These are phyloP conservation scores for Aporrectodea caliginosa DNA, from an alignment of 1,140 invertebrate genomes.

Conservation along the genomic window DNA sequence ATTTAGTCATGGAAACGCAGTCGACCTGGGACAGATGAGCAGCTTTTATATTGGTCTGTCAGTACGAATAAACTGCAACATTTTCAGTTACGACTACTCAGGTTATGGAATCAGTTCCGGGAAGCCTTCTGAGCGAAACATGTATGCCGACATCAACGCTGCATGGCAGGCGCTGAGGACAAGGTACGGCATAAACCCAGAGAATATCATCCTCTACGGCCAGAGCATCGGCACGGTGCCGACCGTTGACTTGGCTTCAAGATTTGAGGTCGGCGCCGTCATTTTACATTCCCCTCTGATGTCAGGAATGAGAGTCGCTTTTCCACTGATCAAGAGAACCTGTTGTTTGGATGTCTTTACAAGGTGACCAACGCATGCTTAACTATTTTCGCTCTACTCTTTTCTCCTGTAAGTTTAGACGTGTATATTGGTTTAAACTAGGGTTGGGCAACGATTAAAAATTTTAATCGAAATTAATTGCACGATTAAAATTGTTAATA, in stretches of 20 bases:
- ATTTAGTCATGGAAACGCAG: constrained; percentile 81
- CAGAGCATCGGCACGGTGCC: constrained; percentile 83
- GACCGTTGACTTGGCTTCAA: constrained; percentile 86
- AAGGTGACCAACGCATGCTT: constrained; percentile 67
- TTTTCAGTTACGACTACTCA: constrained; percentile 99
- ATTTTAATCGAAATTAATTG: no score
- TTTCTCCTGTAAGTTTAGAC: neutral
- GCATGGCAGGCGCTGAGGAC: constrained; percentile 77
- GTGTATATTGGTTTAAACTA: constrained; percentile 2
- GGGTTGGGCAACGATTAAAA: no score
- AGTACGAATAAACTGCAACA: constrained; percentile 71
- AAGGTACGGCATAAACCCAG: constrained; percentile 11
- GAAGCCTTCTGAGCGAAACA: constrained; percentile 96
- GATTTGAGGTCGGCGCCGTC: constrained; percentile 95
- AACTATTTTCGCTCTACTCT: neutral
- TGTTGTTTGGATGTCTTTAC: constrained; percentile 99
- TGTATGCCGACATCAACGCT: constrained; percentile 98
- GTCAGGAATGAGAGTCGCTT: constrained; percentile 96
- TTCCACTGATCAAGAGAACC: constrained; percentile 94
- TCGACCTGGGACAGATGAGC: constrained; percentile 50
- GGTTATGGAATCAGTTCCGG: constrained; percentile 69
- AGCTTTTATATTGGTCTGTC: constrained; percentile 35
- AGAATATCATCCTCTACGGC: constrained; percentile 97
- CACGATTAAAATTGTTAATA: no score
- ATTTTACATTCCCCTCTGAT: constrained; percentile 96